Conservation (phyloP, 2,888 invertebrate genomes). For the Cephonodes hylas region DNA sequence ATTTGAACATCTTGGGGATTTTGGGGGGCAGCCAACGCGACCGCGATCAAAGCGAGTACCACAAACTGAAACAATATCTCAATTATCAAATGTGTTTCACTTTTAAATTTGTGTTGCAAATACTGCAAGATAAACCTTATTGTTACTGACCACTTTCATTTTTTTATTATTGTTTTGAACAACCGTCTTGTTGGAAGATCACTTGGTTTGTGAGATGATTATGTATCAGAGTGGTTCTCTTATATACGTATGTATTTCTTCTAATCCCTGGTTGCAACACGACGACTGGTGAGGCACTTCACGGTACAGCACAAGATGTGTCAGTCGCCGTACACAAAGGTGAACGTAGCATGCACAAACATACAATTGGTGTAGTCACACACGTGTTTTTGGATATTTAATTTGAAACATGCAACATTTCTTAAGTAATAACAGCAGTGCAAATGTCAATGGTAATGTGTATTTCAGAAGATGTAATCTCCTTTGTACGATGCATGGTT, state of each 20-base stretch:
- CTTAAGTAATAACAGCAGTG: slow-evolving; percentile 56
- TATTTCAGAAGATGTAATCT: slow-evolving; percentile 53
- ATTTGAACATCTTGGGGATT: slow-evolving; percentile 80
- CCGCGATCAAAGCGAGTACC: slow-evolving; percentile 53
- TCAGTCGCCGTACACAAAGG: slow-evolving; percentile 33
- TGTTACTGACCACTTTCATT: slow-evolving; percentile 73
- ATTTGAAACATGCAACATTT: slow-evolving; percentile 51
- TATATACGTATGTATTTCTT: slow-evolving; percentile 74
- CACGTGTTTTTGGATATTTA: slow-evolving; percentile 50
- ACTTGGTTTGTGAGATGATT: slow-evolving; percentile 66
- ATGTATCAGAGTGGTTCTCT: slow-evolving; percentile 65
- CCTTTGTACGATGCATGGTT: slow-evolving; percentile 22
- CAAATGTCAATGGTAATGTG: slow-evolving; percentile 69
- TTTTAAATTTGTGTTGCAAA: slow-evolving; percentile 32
- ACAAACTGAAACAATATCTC: slow-evolving; percentile 59
- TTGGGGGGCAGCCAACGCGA: slow-evolving; percentile 62
- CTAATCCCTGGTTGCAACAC: slow-evolving; percentile 71
- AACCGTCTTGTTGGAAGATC: slow-evolving; percentile 58
- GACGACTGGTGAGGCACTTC: slow-evolving; percentile 40
- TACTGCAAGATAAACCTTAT: slow-evolving; percentile 33
- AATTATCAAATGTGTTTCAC: neutral
- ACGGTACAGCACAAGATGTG: slow-evolving; percentile 47
- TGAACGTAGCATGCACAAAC: slow-evolving; percentile 26
- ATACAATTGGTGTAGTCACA: slow-evolving; percentile 28
- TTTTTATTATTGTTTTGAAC: slow-evolving; percentile 46